Percentiles rank a stretch among this genome's conserved stretches.
These are phyloP conservation scores for Crotalus tigris DNA, from an alignment of 2,113 vertebrate genomes.

Conservation along the genomic window DNA sequence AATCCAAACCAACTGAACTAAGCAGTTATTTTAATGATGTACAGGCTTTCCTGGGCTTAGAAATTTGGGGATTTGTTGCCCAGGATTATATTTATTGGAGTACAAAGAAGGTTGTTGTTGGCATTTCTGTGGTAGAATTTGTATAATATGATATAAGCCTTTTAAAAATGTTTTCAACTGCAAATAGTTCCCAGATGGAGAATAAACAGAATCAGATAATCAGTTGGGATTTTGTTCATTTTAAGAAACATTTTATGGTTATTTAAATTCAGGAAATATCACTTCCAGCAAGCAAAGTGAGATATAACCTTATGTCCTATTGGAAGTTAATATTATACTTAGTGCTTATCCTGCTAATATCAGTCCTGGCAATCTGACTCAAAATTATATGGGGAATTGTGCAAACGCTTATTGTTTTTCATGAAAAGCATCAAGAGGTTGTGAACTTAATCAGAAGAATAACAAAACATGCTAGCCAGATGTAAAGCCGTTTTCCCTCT, in stretches of 20 bases:
- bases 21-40: conserved; percentile 8
- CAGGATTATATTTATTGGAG: conserved; percentile 6
- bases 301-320: neutral
- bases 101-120: neutral
- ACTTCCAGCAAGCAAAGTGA: neutral
- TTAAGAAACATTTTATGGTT: conserved; percentile 1
- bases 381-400: neutral
- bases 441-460: neutral
- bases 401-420: neutral
- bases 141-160: neutral
- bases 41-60: neutral
- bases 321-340: neutral
- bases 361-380: neutral
- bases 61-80: conserved; percentile 3
- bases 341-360: neutral
- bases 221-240: conserved; percentile 5
- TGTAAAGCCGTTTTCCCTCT: neutral
- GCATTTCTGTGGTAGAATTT: neutral
- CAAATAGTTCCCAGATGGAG: neutral
- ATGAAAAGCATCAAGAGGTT: neutral
- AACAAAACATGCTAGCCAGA: neutral
- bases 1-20: neutral
- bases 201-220: conserved; percentile 14
- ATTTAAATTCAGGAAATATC: neutral
- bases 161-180: conserved; percentile 11